These are phyloP conservation scores for Odontothrips loti DNA, from an alignment of 2,888 invertebrate species.

Conservation along the genomic window DNA sequence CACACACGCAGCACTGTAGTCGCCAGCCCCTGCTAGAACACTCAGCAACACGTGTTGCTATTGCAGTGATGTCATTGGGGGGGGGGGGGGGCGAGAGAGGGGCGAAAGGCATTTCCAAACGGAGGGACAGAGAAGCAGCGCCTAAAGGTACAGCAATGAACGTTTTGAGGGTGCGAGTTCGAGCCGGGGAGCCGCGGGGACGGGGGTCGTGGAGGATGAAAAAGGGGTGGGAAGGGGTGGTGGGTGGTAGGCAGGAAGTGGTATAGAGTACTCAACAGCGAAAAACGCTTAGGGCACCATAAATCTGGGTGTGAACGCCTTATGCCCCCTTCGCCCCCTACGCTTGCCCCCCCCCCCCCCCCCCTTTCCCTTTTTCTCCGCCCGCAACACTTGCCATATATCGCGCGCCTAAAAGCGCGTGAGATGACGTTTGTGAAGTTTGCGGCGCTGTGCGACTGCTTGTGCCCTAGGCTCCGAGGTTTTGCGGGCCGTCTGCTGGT, in stretches of 20 bases:
- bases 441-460: too few relatives aligned
- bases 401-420: constrained; percentile 4
- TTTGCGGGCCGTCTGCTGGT: too few relatives aligned
- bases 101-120: too few relatives aligned
- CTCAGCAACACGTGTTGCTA: background rate
- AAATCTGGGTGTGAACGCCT: background rate
- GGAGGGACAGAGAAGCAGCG: too few relatives aligned
- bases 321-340: background rate
- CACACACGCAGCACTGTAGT: too few relatives aligned
- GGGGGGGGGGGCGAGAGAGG: too few relatives aligned
- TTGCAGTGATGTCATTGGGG: background rate
- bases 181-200: too few relatives aligned
- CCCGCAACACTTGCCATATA: background rate
- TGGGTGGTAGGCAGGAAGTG: background rate
- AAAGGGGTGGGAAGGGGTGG: background rate
- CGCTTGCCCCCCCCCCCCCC: background rate
- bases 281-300: constrained; percentile 9
- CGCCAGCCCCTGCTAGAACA: background rate
- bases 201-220: too few relatives aligned
- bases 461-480: too few relatives aligned
- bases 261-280: constrained; percentile 5
- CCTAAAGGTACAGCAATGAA: too few relatives aligned
- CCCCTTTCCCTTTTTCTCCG: background rate
- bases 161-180: too few relatives aligned
- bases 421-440: background rate